phyloP scores from a whole-genome alignment of 2,113 vertebrate species.

The Climacteris rufus region DNA sequence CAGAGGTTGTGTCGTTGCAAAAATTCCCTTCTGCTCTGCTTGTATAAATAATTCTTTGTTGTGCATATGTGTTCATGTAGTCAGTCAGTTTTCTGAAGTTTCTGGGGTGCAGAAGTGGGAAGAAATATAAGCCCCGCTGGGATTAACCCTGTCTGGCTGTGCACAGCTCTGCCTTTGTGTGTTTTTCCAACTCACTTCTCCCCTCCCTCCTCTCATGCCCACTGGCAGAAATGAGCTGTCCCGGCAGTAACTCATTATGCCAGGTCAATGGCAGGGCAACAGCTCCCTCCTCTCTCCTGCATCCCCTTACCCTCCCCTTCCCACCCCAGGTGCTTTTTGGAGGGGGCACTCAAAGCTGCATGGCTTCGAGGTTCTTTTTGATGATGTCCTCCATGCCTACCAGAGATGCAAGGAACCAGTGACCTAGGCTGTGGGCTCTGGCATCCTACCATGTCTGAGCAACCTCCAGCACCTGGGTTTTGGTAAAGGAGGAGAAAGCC shows the following conservation, averaged over 20 bases:
- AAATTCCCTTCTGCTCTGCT: not conserved
- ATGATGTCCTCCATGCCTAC: accelerated
- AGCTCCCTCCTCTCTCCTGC: not conserved
- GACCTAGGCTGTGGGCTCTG: accelerated
- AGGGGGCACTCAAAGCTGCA: not conserved
- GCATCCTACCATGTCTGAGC: accelerated
- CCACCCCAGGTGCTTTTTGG: not conserved
- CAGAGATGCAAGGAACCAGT: accelerated
- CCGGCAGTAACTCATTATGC: not conserved
- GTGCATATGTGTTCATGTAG: not conserved
- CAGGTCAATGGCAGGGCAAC: not conserved
- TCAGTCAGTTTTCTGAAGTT: not conserved
- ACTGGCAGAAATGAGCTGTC: not conserved
- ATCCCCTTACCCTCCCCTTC: not conserved
- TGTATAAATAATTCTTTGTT: not conserved
- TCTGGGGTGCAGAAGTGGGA: not conserved
- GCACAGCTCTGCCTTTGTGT: not conserved
- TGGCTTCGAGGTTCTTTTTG: not conserved
- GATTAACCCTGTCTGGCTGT: not conserved
- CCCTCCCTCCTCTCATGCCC: not conserved
- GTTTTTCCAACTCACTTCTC: not conserved
- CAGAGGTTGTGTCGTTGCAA: accelerated
- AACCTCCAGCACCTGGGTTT: accelerated
- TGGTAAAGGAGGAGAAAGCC: not conserved
- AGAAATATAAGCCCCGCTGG: not conserved